Base-by-base conservation (phyloP, 2,113 vertebrate genomes). In the Gadus macrocephalus region DNA sequence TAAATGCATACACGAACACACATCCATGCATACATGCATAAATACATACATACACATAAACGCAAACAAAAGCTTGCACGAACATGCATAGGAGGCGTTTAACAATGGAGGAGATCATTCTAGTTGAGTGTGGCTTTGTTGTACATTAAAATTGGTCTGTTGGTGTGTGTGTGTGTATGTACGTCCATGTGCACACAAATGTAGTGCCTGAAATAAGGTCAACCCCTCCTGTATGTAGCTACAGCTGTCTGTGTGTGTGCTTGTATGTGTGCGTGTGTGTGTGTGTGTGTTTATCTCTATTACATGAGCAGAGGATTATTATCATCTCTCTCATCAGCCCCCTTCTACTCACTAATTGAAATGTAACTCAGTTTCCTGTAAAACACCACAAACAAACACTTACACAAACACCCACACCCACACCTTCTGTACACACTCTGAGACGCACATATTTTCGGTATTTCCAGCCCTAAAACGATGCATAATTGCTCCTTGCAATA, bases 161-260 rank as follows among this genome's bases (percentile, higher is more conserved):
- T 35, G 15, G 27, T 68, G 63, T 64, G 67, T 64, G 64, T 73
- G 61, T 76, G 1, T 70, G 62, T 66, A 5, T 55, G 53, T 55
- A 16, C 14, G 53, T 55, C 12, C 16, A 16, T 55, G 53, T 58
- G 55, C n/a, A 17, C 55, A 58, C 55, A n/a, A 58, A n/a, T 71
- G 65, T 72, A 74, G 78, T 82, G 81, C 76, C 81, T 72, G 74
- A 83, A 89, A 89, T 89, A 82, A 86, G 86, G 86, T 89, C 86
- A 88, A 85, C 55, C 55, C 85, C 83, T 89, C 83, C 79, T 74
- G 79, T 70, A 70, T 80, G 62, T 74, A 83, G 79, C 76, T 87
- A 82, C 85, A 85, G 83, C 85, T 83, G 14, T 85, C 76, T 71
- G 78, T 82, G 71, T 85, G 38, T 42, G 38, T 42, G 38, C 3